phyloP scores from a whole-genome alignment of 2,797 vertebrate species.

The Hozukius guyotensis region DNA sequence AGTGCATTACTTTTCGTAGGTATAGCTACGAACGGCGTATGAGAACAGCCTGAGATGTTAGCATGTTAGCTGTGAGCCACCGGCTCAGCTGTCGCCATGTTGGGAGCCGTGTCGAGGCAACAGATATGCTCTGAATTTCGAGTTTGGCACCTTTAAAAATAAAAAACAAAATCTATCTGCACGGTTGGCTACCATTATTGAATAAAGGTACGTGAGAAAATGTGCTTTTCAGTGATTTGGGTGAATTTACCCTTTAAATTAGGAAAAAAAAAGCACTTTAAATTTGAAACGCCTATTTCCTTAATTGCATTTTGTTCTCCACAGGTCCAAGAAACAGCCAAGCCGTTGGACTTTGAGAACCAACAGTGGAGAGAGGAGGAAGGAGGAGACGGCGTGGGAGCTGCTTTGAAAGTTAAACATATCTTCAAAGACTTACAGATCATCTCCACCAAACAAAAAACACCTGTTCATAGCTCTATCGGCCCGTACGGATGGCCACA shows the following conservation, averaged over 20 bases:
- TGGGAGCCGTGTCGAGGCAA: not conserved
- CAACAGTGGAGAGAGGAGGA: slow-evolving; percentile 48
- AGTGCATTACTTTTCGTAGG: no score
- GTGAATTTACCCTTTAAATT: not conserved
- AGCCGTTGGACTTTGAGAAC: slow-evolving; percentile 80
- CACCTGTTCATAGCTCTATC: slow-evolving; percentile 65
- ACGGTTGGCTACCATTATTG: not conserved
- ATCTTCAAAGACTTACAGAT: slow-evolving; percentile 73
- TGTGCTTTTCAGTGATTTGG: not conserved
- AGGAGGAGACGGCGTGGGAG: slow-evolving; percentile 32
- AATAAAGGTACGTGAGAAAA: not conserved
- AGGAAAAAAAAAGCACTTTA: not conserved
- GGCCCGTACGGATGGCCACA: slow-evolving; percentile 87
- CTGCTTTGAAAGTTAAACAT: slow-evolving; percentile 69
- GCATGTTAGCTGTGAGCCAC: not conserved
- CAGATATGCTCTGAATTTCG: not conserved
- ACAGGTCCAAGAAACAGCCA: slow-evolving; percentile 81
- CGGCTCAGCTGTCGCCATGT: not conserved
- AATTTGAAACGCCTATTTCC: not conserved
- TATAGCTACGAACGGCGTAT: no score
- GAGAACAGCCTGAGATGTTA: not conserved
- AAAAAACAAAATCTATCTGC: not conserved
- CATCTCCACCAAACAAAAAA: slow-evolving; percentile 78
- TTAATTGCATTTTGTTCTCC: slow-evolving; percentile 4
- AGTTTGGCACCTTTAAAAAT: not conserved